These are phyloP conservation scores for Meloidogyne floridensis DNA, from an alignment of 1,140 invertebrate species.

Conservation along the genomic window DNA sequence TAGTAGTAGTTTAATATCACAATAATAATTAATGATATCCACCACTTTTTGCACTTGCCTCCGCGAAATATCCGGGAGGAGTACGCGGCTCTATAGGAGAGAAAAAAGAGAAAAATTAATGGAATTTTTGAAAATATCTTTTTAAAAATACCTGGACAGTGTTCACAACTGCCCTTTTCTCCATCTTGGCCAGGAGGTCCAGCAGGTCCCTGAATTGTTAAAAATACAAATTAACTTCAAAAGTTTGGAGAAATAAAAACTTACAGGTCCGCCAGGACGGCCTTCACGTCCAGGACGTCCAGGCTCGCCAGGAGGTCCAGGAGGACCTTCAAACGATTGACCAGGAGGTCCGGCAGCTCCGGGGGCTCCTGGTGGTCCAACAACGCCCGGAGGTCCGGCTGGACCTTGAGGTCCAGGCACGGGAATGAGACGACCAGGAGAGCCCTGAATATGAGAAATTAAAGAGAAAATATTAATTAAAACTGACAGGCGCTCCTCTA, in stretches of 20 bases:
- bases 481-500: constrained; percentile 56
- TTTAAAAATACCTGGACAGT: constrained; percentile 43
- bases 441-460: constrained; percentile 32
- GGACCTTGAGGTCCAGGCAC: constrained; percentile 64
- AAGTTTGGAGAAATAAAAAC: background rate
- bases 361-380: constrained; percentile 34
- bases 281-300: constrained; percentile 47
- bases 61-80: constrained; percentile 56
- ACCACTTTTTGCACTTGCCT: constrained; percentile 36
- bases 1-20: background rate
- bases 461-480: background rate
- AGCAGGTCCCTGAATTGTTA: constrained; percentile 45
- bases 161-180: constrained; percentile 61
- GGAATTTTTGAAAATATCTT: background rate
- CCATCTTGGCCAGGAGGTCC: constrained; percentile 61
- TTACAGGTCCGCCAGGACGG: constrained; percentile 39
- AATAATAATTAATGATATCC: constrained; percentile 15
- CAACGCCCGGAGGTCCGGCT: constrained; percentile 23
- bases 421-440: constrained; percentile 60
- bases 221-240: background rate
- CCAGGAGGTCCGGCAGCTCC: constrained; percentile 59
- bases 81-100: constrained; percentile 57
- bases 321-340: constrained; percentile 59
- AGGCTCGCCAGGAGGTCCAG: constrained; percentile 51
- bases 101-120: background rate